phyloP scores from a whole-genome alignment of 2,888 invertebrate species.

The Lasius fuliginosus region DNA sequence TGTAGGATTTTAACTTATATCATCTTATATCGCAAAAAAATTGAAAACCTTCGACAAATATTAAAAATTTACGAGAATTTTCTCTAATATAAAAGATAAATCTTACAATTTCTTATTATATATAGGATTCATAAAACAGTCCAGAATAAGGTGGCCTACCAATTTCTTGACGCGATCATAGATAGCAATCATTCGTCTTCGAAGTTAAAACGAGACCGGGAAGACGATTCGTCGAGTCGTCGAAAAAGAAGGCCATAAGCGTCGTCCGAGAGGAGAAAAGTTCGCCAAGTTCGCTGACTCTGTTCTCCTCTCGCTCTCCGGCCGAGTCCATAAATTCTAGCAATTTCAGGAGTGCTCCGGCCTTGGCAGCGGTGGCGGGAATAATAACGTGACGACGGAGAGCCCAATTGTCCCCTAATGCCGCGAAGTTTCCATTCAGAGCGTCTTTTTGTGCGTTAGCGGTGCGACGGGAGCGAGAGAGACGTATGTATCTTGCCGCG shows the following conservation, averaged over 20 bases:
- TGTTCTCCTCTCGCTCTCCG: slow-evolving; percentile 33
- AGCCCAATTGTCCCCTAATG: slow-evolving; percentile 82
- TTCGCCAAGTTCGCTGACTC: slow-evolving; percentile 62
- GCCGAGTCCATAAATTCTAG: slow-evolving; percentile 78
- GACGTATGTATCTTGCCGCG: slow-evolving; percentile 78
- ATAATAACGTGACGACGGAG: slow-evolving; percentile 81
- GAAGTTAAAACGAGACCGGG: slow-evolving; percentile 31
- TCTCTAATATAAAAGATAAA: neutral
- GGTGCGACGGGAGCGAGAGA: slow-evolving; percentile 78
- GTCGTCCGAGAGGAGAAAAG: slow-evolving; percentile 71
- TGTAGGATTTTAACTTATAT: neutral
- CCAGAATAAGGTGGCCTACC: slow-evolving; percentile 20
- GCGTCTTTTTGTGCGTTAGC: slow-evolving; percentile 80
- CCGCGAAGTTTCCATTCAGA: slow-evolving; percentile 81
- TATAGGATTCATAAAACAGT: slow-evolving; percentile 18
- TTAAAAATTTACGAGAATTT: neutral
- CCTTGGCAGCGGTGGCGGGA: slow-evolving; percentile 71
- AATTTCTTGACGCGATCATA: slow-evolving; percentile 61
- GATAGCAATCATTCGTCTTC: slow-evolving; percentile 66
- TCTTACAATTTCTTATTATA: slow-evolving; percentile 12
- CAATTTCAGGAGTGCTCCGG: slow-evolving; percentile 79
- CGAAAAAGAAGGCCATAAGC: slow-evolving; percentile 63
- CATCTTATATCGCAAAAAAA: neutral
- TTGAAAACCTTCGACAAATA: neutral
- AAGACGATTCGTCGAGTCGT: slow-evolving; percentile 51